phyloP scores from a whole-genome alignment of 2,797 vertebrate species.

The Emydoidea blandingii region DNA sequence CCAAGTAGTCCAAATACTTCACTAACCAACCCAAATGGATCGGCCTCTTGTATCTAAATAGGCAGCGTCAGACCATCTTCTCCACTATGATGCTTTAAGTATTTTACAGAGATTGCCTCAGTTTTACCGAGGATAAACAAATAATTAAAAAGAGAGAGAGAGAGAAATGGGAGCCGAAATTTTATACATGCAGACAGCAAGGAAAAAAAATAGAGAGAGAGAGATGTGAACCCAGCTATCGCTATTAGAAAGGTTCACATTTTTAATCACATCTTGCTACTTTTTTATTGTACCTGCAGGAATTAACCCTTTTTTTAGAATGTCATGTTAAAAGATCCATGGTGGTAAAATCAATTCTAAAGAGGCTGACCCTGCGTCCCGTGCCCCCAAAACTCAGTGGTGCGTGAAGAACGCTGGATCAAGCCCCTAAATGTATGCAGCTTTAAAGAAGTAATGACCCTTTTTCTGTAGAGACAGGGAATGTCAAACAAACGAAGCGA shows the following conservation, averaged over 20 bases:
- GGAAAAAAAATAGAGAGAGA: slow-evolving; percentile 31
- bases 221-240: neutral
- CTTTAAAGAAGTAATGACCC: neutral
- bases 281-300: slow-evolving; percentile 55
- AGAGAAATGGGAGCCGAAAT: slow-evolving; percentile 65
- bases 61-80: slow-evolving; percentile 38
- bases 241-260: neutral
- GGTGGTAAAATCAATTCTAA: neutral
- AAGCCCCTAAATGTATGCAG: neutral
- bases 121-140: slow-evolving; percentile 80
- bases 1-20: neutral
- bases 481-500: neutral
- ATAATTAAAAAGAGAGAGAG: neutral
- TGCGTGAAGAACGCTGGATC: neutral
- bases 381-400: neutral
- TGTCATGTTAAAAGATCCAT: neutral
- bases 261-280: slow-evolving; percentile 19
- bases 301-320: slow-evolving; percentile 10
- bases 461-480: neutral
- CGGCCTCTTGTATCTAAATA: neutral
- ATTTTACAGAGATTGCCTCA: slow-evolving; percentile 78
- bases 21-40: neutral
- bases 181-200: neutral
- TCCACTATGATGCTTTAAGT: slow-evolving; percentile 75
- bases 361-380: neutral